A percentile compares a stretch with the other conserved stretches of the same genome.
These are phyloP conservation scores for Campoplex nolae DNA, from an alignment of 2,888 invertebrate species.

Conservation along the genomic window DNA sequence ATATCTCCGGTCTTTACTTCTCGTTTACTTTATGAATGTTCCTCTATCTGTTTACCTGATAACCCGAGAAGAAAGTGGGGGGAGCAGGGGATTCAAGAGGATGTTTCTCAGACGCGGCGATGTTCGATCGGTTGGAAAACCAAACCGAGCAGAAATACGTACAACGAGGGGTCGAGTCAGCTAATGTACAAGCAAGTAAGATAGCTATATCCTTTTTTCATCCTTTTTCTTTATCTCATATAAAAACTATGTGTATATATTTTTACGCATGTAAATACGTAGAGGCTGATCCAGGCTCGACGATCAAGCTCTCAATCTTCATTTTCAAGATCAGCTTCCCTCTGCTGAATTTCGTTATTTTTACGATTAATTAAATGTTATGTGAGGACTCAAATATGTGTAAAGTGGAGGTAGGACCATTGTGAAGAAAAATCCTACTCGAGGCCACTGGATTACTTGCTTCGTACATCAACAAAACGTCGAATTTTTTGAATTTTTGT, in stretches of 20 bases:
- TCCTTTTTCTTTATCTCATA: conserved; percentile 28
- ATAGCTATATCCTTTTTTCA: conserved; percentile 49
- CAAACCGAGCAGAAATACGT: conserved; percentile 77
- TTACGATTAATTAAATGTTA: background rate
- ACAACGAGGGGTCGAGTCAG: conserved; percentile 70
- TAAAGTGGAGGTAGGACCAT: no score
- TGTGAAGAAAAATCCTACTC: no score
- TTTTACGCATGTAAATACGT: conserved; percentile 13
- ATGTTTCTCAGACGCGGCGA: conserved; percentile 71
- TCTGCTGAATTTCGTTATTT: background rate
- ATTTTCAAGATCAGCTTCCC: background rate
- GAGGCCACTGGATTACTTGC: no score
- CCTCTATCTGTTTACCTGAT: conserved; percentile 81
- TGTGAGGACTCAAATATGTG: background rate
- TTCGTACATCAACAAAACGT: no score
- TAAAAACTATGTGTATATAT: conserved; percentile 29
- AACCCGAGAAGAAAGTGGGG: conserved; percentile 59
- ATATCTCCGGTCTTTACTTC: conserved; percentile 65
- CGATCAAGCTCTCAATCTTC: background rate
- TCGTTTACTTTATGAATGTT: conserved; percentile 81
- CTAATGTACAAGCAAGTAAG: conserved; percentile 74
- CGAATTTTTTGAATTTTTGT: no score
- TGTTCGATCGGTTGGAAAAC: conserved; percentile 82
- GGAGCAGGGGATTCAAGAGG: conserved; percentile 50
- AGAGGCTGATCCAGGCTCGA: background rate